Evolutionary conservation across 2,797 vertebrate species (phyloP), one percentile per base, ranked within the genome.

Genomic region (Parauchenoglanis ngamensis): DNA sequence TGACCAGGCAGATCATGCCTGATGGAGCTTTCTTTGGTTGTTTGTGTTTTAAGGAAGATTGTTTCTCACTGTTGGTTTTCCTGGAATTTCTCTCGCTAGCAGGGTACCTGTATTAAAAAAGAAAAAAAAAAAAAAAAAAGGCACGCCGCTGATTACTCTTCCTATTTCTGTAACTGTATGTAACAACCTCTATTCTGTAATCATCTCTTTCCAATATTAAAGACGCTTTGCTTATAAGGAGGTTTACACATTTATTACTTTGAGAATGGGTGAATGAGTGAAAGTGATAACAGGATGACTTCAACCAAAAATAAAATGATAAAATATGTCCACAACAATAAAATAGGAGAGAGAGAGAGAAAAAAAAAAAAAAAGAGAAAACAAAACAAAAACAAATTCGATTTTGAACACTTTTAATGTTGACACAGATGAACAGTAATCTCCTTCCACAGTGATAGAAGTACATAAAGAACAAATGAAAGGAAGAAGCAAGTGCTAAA

Each of bases 381-480:
- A 35, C 1, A 35, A 1, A 35, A 86, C 76, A 6, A 4, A 61
- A 35, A 86, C 76, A 6, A 4, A 61, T 0, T 93, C 87, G 90
- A 92, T 91, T 94, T 92, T 92, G 90, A 95, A 95, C 92, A 95
- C 92, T 96, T 91, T 96, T 95, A 96, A 92, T 96, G 92, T 94
- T 91, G 94, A 94, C 92, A 94, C 90, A 93, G 92, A 89, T 93
- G 88, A 92, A 92, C 92, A 93, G 92, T 93, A 91, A 94, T 94
- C 92, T 94, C 93, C 88, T 91, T 92, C 91, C 86, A 93, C 92
- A 93, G 88, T 87, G 90, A 88, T 59, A 90, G 68, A 91, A 91
- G 87, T 91, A 92, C 91, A 89, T 81, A 84, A 87, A 87, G 87
- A 70, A 89, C 84, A 81, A 88, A 85, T 87, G 84, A 90, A 91